Percentiles rank a stretch among this genome's conserved stretches.
Conservation (phyloP, 2,797 vertebrate species). For the Rhincodon typus region DNA sequence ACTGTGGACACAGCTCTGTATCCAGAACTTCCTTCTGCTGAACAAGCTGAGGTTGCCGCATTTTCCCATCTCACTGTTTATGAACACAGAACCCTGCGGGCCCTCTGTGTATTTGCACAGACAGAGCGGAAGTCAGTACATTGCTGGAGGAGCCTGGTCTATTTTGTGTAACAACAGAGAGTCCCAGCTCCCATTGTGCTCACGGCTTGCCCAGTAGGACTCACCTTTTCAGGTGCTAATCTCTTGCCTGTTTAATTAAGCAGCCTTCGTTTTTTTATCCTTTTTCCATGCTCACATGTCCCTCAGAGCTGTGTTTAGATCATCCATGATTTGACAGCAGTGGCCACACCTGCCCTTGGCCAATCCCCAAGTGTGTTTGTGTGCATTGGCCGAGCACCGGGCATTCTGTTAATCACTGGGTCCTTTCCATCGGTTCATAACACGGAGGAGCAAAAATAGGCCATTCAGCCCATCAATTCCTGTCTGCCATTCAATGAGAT, state of each 20-base stretch:
- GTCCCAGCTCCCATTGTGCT: background rate
- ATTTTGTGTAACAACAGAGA: constrained; percentile 31
- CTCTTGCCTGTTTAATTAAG: background rate
- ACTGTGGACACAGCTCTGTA: background rate
- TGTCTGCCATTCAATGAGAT: too few species aligned
- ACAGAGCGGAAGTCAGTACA: background rate
- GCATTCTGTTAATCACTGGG: background rate
- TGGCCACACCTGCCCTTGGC: too few species aligned
- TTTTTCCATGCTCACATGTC: background rate
- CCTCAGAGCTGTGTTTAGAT: background rate
- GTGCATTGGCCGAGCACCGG: background rate
- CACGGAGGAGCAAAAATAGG: too few species aligned
- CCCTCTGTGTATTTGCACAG: background rate
- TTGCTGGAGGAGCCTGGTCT: background rate
- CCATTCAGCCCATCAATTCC: too few species aligned
- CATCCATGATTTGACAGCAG: background rate
- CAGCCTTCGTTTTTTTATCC: background rate
- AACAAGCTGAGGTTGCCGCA: background rate
- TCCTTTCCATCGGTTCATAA: background rate
- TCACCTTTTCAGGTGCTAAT: background rate
- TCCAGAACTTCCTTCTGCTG: background rate
- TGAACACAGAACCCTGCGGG: background rate
- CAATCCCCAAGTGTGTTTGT: background rate
- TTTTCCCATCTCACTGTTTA: background rate
- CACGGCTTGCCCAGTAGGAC: background rate